Base-by-base conservation (phyloP, 1,140 invertebrate species). In the Cryptotermes secundus region DNA sequence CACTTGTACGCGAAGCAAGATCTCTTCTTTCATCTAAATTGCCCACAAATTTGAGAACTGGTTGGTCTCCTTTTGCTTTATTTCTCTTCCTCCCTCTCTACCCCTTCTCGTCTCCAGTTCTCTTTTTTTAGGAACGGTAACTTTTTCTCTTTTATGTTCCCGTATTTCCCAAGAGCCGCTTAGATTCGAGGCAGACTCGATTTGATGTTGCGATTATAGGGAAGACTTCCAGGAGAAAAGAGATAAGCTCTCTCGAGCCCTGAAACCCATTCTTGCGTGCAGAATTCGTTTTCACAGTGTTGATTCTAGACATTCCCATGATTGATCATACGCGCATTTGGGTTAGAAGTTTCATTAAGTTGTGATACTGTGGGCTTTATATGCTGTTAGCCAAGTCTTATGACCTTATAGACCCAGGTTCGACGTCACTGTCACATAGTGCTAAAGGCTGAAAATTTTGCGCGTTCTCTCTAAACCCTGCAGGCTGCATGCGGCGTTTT, bases 221-320 rank as follows among this genome's bases (percentile, higher is more conserved):
- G 31, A 72, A 31, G n/a, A n/a, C n/a, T 72, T 31, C 26, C 2
- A 72, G 59, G 59, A 72, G 26, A n/a, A 72, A 72, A 31, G 59
- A 6, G 3, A 72, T 26, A 31, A 72, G 59, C 59, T 14, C 7
- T 72, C 59, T 31, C 31, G 31, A 2, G 26, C 31, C n/a, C 31
- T n/a, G 59, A 31, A n/a, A n/a, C 59, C n/a, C 59, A 72, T 31
- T 72, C 59, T 72, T 72, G 26, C 59, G n/a, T 72, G 31, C n/a
- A 72, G 26, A n/a, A 72, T 72, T 72, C 26, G 59, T 72, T 72
- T 72, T 72, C 59, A 72, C 59, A n/a, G 59, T 72, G 59, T 72
- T 26, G 59, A 72, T 72, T 72, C 59, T 26, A 72, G 14, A 31
- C 26, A 26, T n/a, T 14, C 31, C n/a, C 59, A n/a, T 31, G 59